These are phyloP conservation scores for Rhynchomys soricoides DNA, from an alignment of 2,113 vertebrate species.

Conservation along the genomic window DNA sequence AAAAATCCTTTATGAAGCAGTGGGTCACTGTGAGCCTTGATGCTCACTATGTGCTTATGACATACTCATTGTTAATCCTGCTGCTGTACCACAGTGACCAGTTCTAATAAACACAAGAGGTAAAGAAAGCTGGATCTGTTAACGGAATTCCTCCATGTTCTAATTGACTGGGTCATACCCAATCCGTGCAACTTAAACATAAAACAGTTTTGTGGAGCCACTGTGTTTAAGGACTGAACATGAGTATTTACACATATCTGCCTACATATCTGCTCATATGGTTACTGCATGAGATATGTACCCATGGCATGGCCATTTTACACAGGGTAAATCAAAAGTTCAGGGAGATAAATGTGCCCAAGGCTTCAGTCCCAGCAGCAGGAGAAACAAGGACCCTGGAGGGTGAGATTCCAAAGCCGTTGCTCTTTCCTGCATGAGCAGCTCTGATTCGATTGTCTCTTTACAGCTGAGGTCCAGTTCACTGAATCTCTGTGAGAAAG, in stretches of 20 bases:
- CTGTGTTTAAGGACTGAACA: not conserved
- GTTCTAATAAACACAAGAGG: not conserved
- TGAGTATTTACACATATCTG: not conserved
- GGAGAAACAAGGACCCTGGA: not conserved
- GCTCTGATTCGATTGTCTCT: not conserved
- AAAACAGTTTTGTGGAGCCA: not conserved
- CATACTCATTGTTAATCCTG: not conserved
- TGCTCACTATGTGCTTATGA: not conserved
- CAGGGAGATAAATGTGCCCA: not conserved
- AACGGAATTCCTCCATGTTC: not conserved
- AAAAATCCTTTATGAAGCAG: not conserved
- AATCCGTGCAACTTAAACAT: not conserved
- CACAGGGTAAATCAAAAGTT: not conserved
- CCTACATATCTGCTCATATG: not conserved
- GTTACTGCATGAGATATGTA: not conserved
- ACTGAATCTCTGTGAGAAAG: not conserved
- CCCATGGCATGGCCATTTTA: not conserved
- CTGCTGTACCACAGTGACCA: not conserved
- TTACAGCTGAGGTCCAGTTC: conserved; percentile 16
- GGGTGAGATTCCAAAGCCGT: not conserved
- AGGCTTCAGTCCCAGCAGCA: too few relatives aligned
- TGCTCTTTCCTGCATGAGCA: not conserved
- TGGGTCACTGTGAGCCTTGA: not conserved
- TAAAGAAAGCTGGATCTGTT: not conserved
- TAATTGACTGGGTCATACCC: not conserved